Conservation (phyloP, 2,113 vertebrate genomes). For the Laticauda laticaudata region DNA sequence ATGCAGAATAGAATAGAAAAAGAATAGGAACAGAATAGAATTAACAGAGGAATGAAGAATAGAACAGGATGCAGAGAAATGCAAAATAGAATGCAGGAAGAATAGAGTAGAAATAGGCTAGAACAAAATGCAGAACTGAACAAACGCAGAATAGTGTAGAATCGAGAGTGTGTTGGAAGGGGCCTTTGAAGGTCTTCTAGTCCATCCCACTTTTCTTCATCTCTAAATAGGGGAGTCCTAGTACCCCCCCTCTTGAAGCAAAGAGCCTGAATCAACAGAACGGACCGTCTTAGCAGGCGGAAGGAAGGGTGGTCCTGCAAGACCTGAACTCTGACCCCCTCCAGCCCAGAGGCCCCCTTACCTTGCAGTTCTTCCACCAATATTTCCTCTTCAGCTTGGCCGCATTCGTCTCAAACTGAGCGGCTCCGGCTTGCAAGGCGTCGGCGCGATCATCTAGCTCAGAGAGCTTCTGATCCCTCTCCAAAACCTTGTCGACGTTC, state of each 20-base stretch:
- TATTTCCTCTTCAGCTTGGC: constrained; percentile 82
- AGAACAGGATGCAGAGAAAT: no score
- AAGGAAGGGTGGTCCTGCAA: background rate
- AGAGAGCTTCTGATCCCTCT: constrained; percentile 91
- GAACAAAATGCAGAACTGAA: no score
- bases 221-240: no score
- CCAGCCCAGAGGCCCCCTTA: constrained; percentile 22
- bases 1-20: no score
- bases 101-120: no score
- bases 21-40: no score
- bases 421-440: constrained; percentile 91
- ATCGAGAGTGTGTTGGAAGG: background rate
- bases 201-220: background rate
- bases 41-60: no score
- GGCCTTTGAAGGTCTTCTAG: background rate
- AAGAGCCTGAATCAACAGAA: no score
- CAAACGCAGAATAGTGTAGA: no score
- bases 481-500: constrained; percentile 94
- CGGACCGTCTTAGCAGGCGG: background rate
- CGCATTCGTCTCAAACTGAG: constrained; percentile 92
- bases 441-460: constrained; percentile 93
- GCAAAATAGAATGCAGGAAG: no score
- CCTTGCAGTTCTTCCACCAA: constrained; percentile 86
- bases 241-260: no score
- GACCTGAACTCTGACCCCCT: background rate